These are phyloP conservation scores for Apis laboriosa DNA, from an alignment of 1,140 invertebrate species.

Conservation along the genomic window DNA sequence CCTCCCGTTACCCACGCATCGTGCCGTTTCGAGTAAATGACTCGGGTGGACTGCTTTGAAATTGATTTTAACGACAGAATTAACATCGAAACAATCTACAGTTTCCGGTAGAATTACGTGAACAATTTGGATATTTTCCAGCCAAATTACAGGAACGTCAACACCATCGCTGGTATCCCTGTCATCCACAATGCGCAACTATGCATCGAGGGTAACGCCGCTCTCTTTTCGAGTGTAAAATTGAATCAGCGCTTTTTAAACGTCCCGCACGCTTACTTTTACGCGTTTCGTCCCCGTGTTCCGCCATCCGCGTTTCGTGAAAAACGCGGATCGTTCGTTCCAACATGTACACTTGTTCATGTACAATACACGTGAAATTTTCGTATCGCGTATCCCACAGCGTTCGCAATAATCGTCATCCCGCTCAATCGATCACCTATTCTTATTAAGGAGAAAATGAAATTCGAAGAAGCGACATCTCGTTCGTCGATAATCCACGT, in stretches of 20 bases:
- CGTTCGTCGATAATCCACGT: conserved; percentile 1
- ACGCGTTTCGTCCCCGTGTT: conserved; percentile 43
- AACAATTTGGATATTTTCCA: conserved; percentile 64
- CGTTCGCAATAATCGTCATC: too few species aligned
- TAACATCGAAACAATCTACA: conserved; percentile 51
- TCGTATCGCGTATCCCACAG: background rate
- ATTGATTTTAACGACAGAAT: conserved; percentile 29
- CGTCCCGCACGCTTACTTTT: conserved; percentile 54
- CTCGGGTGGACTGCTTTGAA: conserved; percentile 20
- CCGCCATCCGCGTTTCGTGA: conserved; percentile 41
- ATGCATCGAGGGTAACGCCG: conserved; percentile 58
- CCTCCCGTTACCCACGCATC: background rate
- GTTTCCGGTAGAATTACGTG: conserved; percentile 55
- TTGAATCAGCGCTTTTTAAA: conserved; percentile 67
- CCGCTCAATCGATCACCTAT: too few species aligned
- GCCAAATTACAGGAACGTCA: conserved; percentile 67
- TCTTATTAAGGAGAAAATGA: too few species aligned
- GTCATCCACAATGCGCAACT: conserved; percentile 59
- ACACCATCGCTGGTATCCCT: conserved; percentile 61
- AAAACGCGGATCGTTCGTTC: conserved; percentile 35
- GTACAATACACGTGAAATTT: background rate
- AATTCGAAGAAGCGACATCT: background rate
- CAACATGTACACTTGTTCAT: too few species aligned
- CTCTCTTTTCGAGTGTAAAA: conserved; percentile 65
- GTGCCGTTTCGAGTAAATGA: conserved; percentile 16